Evolutionary conservation across 2,888 invertebrate genomes (phyloP).

Genomic region (Myopa tessellatipennis): DNA sequence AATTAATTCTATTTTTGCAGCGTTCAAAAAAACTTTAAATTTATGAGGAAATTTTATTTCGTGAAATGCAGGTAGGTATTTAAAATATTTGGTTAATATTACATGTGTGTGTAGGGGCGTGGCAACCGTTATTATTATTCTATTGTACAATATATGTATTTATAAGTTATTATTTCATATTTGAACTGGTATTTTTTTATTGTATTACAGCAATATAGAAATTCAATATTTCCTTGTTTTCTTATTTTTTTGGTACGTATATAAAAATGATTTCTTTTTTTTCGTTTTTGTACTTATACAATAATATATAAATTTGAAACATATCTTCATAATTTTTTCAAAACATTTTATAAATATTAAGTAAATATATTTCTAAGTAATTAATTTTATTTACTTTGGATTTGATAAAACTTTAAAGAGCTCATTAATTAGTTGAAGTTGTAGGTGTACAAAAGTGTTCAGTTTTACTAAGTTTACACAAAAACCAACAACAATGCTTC

Average conservation of each 20-base stretch:
- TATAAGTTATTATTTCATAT: constrained; percentile 7
- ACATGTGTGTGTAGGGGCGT: not conserved
- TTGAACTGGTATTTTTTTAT: not conserved
- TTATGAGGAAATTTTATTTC: not conserved
- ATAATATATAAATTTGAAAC: constrained; percentile 11
- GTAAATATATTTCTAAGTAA: not conserved
- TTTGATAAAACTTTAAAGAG: constrained; percentile 3
- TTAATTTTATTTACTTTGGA: not conserved
- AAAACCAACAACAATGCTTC: constrained; percentile 3
- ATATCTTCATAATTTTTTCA: constrained; percentile 8
- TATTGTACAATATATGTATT: not conserved
- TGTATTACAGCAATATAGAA: constrained; percentile 12
- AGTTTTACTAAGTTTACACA: not conserved
- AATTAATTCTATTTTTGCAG: not conserved
- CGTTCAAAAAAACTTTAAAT: not conserved
- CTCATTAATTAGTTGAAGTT: not conserved
- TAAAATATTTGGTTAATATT: not conserved
- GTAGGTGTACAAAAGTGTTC: constrained; percentile 2
- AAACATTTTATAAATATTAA: not conserved
- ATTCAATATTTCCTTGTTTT: constrained; percentile 6
- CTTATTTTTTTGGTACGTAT: constrained; percentile 1
- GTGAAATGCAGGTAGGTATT: not conserved
- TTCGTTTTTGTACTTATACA: not conserved
- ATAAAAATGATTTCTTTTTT: constrained; percentile 7
- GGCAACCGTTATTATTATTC: not conserved